These are phyloP conservation scores for Empis livida DNA, from an alignment of 2,888 invertebrate genomes.

Conservation along the genomic window DNA sequence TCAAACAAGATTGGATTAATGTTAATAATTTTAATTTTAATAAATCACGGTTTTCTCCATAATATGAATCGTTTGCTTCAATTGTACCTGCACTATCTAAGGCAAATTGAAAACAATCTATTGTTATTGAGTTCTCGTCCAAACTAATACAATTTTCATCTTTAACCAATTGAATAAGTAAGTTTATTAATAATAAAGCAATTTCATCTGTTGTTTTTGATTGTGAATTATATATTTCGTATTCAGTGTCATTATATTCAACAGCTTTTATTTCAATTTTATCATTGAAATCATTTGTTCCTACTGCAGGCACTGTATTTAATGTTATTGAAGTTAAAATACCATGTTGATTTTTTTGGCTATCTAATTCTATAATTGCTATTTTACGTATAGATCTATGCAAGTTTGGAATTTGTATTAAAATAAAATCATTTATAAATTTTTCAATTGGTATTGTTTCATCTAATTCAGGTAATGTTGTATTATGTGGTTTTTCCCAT, in stretches of 20 bases:
- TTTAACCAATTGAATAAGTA: slow-evolving; percentile 25
- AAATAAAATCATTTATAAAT: slow-evolving; percentile 22
- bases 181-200: slow-evolving; percentile 26
- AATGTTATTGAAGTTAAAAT: not conserved
- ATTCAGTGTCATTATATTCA: slow-evolving; percentile 8
- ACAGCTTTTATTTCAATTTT: slow-evolving; percentile 1
- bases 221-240: slow-evolving; percentile 15
- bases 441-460: slow-evolving; percentile 17
- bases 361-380: slow-evolving; percentile 4
- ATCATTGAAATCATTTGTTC: not conserved
- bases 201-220: slow-evolving; percentile 28
- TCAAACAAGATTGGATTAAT: slow-evolving; percentile 26
- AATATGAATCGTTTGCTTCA: slow-evolving; percentile 13
- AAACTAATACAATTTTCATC: slow-evolving; percentile 23
- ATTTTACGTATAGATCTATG: slow-evolving; percentile 5
- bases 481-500: slow-evolving; percentile 23
- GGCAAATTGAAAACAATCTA: slow-evolving; percentile 27
- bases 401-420: slow-evolving; percentile 17
- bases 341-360: slow-evolving; percentile 1
- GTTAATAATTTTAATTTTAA: slow-evolving; percentile 27
- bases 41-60: slow-evolving; percentile 19
- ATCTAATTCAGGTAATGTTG: slow-evolving; percentile 10
- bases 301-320: slow-evolving; percentile 2
- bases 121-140: slow-evolving; percentile 22
- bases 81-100: slow-evolving; percentile 22